These are phyloP conservation scores for Hypocryptadius cinnamomeus DNA, from an alignment of 2,113 vertebrate genomes.

Conservation along the genomic window DNA sequence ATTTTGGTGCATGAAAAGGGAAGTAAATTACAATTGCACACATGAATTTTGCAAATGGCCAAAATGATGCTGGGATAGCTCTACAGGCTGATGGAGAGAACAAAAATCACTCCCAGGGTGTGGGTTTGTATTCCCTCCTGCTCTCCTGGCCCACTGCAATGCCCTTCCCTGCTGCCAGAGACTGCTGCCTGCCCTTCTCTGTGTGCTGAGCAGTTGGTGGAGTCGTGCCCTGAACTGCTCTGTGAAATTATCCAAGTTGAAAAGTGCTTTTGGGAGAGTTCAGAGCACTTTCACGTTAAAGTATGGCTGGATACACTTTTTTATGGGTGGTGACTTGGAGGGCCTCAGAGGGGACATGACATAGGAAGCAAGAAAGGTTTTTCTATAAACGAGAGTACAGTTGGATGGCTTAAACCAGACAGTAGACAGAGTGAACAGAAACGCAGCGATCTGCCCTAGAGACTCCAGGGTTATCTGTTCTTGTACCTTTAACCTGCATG, in stretches of 20 bases:
- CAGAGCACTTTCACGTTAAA: background rate
- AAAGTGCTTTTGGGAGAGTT: background rate
- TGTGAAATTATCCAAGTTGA: background rate
- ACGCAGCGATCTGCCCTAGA: rapidly evolving
- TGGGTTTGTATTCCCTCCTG: background rate
- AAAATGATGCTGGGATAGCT: background rate
- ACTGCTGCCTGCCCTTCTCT: background rate
- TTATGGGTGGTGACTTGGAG: background rate
- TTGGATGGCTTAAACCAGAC: background rate
- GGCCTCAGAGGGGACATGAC: background rate
- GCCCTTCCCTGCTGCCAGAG: background rate
- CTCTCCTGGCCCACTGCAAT: rapidly evolving
- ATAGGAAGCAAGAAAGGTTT: background rate
- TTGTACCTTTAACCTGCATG: background rate
- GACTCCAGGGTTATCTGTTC: background rate
- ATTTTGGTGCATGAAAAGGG: background rate
- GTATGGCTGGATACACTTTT: background rate
- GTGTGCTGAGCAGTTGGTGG: background rate
- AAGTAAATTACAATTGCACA: background rate
- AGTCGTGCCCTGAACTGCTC: background rate
- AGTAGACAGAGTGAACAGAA: background rate
- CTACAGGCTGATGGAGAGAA: background rate
- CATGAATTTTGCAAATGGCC: background rate
- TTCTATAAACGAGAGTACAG: background rate
- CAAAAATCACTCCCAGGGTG: background rate